Conservation (phyloP, 1,140 invertebrate genomes). For the Drosophila yakuba region DNA sequence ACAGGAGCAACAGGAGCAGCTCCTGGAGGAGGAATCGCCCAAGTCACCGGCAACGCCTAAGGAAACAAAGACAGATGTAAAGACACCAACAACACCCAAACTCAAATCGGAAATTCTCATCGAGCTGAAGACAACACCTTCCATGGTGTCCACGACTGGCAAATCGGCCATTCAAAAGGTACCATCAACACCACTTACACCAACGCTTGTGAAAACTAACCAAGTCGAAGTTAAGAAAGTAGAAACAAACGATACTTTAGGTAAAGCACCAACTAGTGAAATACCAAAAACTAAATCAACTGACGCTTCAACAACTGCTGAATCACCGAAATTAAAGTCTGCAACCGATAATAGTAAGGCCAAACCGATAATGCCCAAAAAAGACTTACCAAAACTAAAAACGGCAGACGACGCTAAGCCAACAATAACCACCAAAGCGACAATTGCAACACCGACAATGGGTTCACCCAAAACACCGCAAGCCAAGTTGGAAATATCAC, state of each 20-base stretch:
- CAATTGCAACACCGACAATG: background rate
- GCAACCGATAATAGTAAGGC: background rate
- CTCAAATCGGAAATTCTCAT: slow-evolving; percentile 54
- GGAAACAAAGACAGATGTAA: slow-evolving; percentile 11
- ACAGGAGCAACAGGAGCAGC: slow-evolving; percentile 55
- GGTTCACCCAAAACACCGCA: slow-evolving; percentile 22
- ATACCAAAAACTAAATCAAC: background rate
- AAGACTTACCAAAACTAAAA: slow-evolving; percentile 15
- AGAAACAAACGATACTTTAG: background rate
- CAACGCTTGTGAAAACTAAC: background rate
- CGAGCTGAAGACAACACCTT: slow-evolving; percentile 48
- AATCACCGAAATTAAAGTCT: background rate
- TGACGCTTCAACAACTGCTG: background rate
- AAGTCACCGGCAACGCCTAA: slow-evolving; percentile 11
- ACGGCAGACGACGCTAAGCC: slow-evolving; percentile 16
- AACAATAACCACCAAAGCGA: background rate
- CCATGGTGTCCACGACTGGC: background rate
- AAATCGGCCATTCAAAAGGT: slow-evolving; percentile 4
- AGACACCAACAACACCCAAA: slow-evolving; percentile 41
- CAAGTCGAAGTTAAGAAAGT: background rate
- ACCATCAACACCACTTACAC: background rate
- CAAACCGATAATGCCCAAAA: slow-evolving; percentile 1
- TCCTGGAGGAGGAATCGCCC: slow-evolving; percentile 24
- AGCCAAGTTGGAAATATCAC: background rate
- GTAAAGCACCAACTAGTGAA: slow-evolving; percentile 1